Evolutionary conservation across 2,113 vertebrate genomes (phyloP).

Genomic region (Oryzias woworae): DNA sequence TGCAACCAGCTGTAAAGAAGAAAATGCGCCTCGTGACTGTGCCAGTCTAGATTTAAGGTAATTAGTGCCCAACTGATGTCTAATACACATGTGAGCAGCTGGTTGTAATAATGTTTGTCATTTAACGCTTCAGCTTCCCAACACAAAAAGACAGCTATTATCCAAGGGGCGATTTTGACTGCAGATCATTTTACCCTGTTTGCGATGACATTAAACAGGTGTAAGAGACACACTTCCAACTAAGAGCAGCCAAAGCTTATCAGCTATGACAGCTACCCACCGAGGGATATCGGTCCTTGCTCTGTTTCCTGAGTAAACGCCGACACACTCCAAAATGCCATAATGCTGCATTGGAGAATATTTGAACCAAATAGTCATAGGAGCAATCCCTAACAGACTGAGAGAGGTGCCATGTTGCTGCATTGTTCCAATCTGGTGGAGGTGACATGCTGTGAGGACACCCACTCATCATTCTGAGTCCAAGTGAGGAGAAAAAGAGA

Average conservation of each 20-base stretch:
- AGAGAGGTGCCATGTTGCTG: conserved; percentile 21
- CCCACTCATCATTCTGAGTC: conserved; percentile 40
- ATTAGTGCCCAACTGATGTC: too few species aligned
- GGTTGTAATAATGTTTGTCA: background rate
- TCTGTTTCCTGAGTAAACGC: too few species aligned
- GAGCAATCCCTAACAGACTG: conserved; percentile 10
- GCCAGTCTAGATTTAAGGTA: too few species aligned
- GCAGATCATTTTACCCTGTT: too few species aligned
- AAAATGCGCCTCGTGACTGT: too few species aligned
- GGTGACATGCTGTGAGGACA: conserved; percentile 38
- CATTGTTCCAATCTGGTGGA: conserved; percentile 45
- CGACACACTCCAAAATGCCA: too few species aligned
- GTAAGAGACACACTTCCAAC: too few species aligned
- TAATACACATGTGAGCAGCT: background rate
- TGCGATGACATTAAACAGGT: too few species aligned
- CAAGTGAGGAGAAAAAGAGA: conserved; percentile 15
- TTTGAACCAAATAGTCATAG: conserved; percentile 13
- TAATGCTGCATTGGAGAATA: conserved; percentile 14
- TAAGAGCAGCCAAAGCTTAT: too few species aligned
- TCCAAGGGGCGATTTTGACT: background rate
- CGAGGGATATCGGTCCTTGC: too few species aligned
- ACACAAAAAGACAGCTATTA: background rate
- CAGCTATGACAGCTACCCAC: too few species aligned
- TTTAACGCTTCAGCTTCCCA: background rate
- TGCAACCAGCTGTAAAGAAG: too few species aligned